Conservation (phyloP, 2,797 vertebrate species). For the Onychomys arenicola region DNA sequence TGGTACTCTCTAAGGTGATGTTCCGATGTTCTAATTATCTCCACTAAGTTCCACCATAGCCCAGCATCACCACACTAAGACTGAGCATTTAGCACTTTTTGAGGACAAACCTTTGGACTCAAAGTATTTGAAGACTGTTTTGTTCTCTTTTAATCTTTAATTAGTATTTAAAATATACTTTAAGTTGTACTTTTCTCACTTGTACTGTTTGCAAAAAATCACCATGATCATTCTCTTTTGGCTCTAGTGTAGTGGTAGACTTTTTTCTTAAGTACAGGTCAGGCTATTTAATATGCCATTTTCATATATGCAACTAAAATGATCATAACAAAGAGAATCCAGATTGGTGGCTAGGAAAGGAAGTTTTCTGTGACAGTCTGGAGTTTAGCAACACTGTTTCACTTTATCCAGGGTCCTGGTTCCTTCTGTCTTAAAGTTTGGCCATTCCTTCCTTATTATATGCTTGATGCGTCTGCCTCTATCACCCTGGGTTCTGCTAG, state of each 20-base stretch:
- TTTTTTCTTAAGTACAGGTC: not conserved
- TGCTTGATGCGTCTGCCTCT: not conserved
- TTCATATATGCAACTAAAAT: not conserved
- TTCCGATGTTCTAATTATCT: not conserved
- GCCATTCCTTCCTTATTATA: not conserved
- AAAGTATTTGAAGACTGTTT: conserved; percentile 26
- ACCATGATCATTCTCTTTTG: conserved; percentile 48
- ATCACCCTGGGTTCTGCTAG: not conserved
- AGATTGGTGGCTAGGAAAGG: not conserved
- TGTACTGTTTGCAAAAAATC: conserved; percentile 22
- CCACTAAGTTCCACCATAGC: not conserved
- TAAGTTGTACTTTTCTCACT: not conserved
- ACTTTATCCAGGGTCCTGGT: not conserved
- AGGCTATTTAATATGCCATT: not conserved
- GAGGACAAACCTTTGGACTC: not conserved
- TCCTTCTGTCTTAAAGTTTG: conserved; percentile 36
- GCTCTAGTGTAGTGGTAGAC: not conserved
- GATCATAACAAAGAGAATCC: not conserved
- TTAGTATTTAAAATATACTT: conserved; percentile 37
- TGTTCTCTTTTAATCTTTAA: conserved; percentile 33
- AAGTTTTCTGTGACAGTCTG: not conserved
- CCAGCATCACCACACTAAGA: not conserved
- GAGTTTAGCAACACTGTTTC: not conserved
- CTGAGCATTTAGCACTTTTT: not conserved
- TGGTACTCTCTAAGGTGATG: not conserved